phyloP scores from a whole-genome alignment of 2,888 invertebrate genomes.

The Rotaria magnacalcarata region DNA sequence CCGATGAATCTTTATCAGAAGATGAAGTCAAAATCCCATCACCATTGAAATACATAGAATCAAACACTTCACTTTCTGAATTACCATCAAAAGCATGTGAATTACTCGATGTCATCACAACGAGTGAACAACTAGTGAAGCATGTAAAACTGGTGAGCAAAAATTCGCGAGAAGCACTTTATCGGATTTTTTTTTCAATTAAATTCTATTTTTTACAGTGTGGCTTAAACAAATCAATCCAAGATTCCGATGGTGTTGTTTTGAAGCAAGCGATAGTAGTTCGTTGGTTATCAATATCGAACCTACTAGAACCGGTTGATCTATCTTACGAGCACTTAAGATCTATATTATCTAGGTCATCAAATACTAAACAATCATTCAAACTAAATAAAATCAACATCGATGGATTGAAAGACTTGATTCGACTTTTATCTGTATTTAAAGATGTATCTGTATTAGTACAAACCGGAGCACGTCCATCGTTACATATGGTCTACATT shows the following conservation, averaged over 20 bases:
- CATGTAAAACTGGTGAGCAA: neutral
- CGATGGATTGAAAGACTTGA: neutral
- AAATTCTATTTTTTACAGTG: neutral
- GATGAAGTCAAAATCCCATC: neutral
- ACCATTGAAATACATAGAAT: neutral
- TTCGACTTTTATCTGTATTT: neutral
- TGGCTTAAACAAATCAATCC: neutral
- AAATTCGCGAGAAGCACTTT: neutral
- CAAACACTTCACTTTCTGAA: neutral
- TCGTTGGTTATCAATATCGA: neutral
- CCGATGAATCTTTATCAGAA: neutral
- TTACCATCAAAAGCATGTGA: neutral
- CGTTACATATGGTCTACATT: neutral
- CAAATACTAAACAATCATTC: neutral
- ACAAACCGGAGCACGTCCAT: neutral
- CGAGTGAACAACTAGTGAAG: neutral
- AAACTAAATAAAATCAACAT: neutral
- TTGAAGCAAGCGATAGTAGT: neutral
- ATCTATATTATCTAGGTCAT: neutral
- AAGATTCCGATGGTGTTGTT: neutral
- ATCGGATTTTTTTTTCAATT: neutral
- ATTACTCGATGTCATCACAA: neutral
- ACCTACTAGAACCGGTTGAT: neutral
- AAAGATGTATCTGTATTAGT: neutral
- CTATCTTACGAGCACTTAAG: neutral